phyloP scores from a whole-genome alignment of 2,888 invertebrate genomes.

The Epinotia demarniana region DNA sequence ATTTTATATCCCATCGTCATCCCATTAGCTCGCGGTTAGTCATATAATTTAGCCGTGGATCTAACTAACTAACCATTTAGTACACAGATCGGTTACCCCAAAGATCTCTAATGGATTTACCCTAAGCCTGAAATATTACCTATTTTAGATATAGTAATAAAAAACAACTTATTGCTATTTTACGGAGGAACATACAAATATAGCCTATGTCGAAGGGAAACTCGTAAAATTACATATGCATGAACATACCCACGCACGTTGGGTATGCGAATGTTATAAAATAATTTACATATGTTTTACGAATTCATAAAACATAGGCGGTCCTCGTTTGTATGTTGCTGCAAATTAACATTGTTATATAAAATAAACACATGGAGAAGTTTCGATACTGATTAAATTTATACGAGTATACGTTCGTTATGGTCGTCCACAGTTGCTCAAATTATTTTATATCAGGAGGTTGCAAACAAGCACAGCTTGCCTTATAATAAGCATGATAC shows the following conservation, averaged over 20 bases:
- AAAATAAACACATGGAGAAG: background rate
- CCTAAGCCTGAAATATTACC: no score
- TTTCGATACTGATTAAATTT: constrained; percentile 11
- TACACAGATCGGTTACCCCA: no score
- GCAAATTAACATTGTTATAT: constrained; percentile 12
- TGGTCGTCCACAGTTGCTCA: no score
- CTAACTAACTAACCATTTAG: no score
- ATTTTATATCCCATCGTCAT: no score
- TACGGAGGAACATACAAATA: background rate
- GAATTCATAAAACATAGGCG: background rate
- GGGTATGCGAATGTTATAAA: constrained; percentile 36
- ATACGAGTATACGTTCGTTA: background rate
- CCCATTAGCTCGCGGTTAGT: no score
- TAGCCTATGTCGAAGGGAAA: background rate
- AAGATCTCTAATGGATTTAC: no score
- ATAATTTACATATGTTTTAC: constrained; percentile 28
- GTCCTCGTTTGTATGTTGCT: background rate
- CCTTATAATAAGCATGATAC: no score
- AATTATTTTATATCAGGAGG: no score
- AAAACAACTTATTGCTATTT: background rate
- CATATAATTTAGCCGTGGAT: no score
- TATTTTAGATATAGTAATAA: background rate
- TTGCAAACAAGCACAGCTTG: no score
- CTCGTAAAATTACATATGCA: constrained; percentile 43
- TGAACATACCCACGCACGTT: constrained; percentile 19